phyloP scores from a whole-genome alignment of 2,888 invertebrate species.

The Patella caerulea region DNA sequence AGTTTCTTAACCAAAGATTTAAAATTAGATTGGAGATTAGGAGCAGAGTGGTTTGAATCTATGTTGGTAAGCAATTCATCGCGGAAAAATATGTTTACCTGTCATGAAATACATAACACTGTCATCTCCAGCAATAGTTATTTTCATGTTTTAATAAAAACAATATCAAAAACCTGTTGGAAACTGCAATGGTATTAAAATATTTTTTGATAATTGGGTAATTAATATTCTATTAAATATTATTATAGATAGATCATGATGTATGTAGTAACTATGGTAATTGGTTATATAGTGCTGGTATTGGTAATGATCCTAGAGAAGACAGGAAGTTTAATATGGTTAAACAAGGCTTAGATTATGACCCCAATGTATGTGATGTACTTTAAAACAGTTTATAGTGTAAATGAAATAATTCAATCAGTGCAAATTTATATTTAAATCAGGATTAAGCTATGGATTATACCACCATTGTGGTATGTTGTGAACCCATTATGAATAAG shows the following conservation, averaged over 20 bases:
- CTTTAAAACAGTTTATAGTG: neutral
- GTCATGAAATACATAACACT: no score
- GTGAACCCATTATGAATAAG: no score
- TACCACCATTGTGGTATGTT: no score
- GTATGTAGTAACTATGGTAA: constrained; percentile 71
- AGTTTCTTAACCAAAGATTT: constrained; percentile 71
- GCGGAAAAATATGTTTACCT: neutral
- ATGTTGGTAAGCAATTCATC: constrained; percentile 55
- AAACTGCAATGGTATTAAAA: neutral
- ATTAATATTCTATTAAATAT: neutral
- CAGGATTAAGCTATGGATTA: no score
- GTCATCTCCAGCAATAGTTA: no score
- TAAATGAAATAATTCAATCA: no score
- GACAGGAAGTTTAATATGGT: constrained; percentile 66
- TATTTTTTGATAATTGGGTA: neutral
- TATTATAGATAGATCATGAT: constrained; percentile 67
- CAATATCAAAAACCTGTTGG: neutral
- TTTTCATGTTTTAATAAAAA: no score
- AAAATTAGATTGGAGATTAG: constrained; percentile 70
- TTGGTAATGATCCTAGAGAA: constrained; percentile 70
- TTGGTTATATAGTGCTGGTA: constrained; percentile 71
- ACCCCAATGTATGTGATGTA: constrained; percentile 49
- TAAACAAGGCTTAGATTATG: constrained; percentile 66
- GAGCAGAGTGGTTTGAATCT: constrained; percentile 71
- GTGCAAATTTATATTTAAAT: no score